Evolutionary conservation across 2,888 invertebrate species (phyloP).

Genomic region (Rugalucina vietnamica): DNA sequence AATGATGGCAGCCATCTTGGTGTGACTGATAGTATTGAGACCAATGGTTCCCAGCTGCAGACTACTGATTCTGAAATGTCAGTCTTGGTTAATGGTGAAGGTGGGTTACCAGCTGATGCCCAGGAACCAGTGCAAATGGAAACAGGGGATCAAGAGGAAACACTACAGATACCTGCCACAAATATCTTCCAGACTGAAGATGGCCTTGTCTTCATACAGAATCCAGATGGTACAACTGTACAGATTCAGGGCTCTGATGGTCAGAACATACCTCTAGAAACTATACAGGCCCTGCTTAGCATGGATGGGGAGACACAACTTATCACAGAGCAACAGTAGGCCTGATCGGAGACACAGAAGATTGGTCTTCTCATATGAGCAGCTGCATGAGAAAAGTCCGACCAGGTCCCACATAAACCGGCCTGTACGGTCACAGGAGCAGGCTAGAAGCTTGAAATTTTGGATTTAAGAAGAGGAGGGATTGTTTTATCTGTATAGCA

Average conservation of each 20-base stretch:
- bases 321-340: slow-evolving; percentile 55
- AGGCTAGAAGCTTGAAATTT: no score
- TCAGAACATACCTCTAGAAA: slow-evolving; percentile 78
- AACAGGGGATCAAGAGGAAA: slow-evolving; percentile 15
- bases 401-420: no score
- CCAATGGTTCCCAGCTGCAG: not conserved
- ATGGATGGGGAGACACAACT: slow-evolving; percentile 73
- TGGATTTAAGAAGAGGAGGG: no score
- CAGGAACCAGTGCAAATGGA: not conserved
- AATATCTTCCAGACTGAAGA: slow-evolving; percentile 80
- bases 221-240: slow-evolving; percentile 80
- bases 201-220: slow-evolving; percentile 80
- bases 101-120: not conserved
- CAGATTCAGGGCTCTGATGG: slow-evolving; percentile 80
- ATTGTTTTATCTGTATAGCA: no score
- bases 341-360: no score
- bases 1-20: slow-evolving; percentile 21
- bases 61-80: slow-evolving; percentile 17
- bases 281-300: slow-evolving; percentile 82
- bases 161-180: slow-evolving; percentile 61
- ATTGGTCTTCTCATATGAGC: no score
- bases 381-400: no score
- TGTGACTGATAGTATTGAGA: slow-evolving; percentile 41
- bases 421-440: no score
- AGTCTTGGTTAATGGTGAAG: not conserved